Conservation (phyloP, 1,140 invertebrate genomes). For the Magallana ariakensis region DNA sequence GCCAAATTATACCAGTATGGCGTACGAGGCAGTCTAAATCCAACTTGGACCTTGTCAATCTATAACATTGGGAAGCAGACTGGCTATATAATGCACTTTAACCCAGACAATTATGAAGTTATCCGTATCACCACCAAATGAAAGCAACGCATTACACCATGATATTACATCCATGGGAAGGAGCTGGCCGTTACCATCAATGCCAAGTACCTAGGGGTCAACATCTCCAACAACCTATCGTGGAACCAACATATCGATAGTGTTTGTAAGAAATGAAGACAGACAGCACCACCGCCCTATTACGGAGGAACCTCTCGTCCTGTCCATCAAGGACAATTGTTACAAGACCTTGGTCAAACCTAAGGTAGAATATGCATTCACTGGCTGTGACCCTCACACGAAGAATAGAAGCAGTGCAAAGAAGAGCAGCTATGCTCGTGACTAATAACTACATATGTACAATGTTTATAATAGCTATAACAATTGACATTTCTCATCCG, state of each 20-base stretch:
- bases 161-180: constrained; percentile 31
- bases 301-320: not conserved
- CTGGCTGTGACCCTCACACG: too few species aligned
- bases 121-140: constrained; percentile 12
- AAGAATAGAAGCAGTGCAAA: too few species aligned
- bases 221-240: not conserved
- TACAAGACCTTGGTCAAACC: not conserved
- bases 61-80: not conserved
- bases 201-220: constrained; percentile 22
- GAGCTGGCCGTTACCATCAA: not conserved
- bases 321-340: not conserved
- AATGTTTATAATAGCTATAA: too few species aligned
- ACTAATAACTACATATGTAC: too few species aligned
- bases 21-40: not conserved
- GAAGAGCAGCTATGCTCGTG: too few species aligned
- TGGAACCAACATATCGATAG: constrained; percentile 26
- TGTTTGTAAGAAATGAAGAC: constrained; percentile 15
- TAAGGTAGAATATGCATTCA: too few species aligned
- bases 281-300: not conserved
- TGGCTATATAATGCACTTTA: constrained; percentile 42
- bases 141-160: constrained; percentile 25
- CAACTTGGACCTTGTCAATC: not conserved
- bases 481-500: too few species aligned
- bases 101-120: constrained; percentile 2
- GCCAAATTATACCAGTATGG: constrained; percentile 44